phyloP scores from a whole-genome alignment of 1,140 invertebrate genomes.

The Uloborus diversus region DNA sequence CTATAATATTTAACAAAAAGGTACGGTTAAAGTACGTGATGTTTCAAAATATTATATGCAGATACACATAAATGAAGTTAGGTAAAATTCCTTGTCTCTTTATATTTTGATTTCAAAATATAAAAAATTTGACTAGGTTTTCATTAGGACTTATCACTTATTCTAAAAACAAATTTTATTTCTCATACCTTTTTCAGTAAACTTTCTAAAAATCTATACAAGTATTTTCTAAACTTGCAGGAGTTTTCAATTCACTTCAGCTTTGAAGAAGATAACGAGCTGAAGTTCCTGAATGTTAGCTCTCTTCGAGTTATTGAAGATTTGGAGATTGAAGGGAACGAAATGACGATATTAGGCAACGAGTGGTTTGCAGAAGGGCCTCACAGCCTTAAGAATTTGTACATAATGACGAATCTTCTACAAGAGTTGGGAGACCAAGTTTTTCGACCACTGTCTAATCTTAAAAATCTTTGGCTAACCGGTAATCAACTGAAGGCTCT shows the following conservation, averaged over 20 bases:
- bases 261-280: constrained; percentile 14
- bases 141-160: no score
- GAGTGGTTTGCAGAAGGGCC: constrained; percentile 34
- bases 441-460: not conserved
- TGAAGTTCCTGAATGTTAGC: constrained; percentile 30
- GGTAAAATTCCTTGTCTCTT: no score
- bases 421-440: constrained; percentile 13
- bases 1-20: no score
- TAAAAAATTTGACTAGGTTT: no score
- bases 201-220: no score
- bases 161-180: no score
- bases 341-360: constrained; percentile 3
- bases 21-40: no score
- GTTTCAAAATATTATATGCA: no score
- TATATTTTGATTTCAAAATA: no score
- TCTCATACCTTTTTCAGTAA: no score
- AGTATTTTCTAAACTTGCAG: constrained; percentile 18
- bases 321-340: constrained; percentile 42
- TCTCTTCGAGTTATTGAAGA: not conserved
- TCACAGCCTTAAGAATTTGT: constrained; percentile 9
- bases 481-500: constrained; percentile 20
- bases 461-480: constrained; percentile 35
- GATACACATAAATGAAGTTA: no score
- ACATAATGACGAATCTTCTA: constrained; percentile 41
- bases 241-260: constrained; percentile 48